Conservation (phyloP, 2,797 vertebrate species). For the Squalus acanthias region DNA sequence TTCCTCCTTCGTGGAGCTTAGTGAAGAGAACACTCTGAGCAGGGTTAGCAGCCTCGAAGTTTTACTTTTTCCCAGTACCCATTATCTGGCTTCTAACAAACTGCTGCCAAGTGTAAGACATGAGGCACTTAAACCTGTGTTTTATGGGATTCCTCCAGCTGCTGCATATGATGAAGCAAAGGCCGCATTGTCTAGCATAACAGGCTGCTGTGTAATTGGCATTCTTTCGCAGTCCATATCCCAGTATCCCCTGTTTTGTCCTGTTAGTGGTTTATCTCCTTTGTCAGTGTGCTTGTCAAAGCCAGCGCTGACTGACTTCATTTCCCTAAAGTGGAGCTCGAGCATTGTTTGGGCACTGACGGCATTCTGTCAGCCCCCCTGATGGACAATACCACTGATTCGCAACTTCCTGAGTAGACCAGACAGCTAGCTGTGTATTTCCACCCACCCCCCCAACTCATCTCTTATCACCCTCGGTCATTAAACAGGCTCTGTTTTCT, state of each 20-base stretch:
- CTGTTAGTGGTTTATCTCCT: constrained; percentile 53
- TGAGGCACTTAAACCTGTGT: not conserved
- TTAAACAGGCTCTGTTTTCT: constrained; percentile 52
- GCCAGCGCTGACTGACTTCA: constrained; percentile 56
- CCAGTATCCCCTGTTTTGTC: constrained; percentile 47
- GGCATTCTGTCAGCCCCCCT: constrained; percentile 59
- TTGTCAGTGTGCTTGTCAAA: constrained; percentile 48
- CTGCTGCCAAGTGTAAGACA: not conserved
- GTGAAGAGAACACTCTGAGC: constrained; percentile 59
- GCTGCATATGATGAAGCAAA: not conserved
- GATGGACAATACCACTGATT: constrained; percentile 72
- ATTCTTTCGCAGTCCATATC: constrained; percentile 21
- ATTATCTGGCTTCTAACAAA: not conserved
- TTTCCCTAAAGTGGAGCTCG: constrained; percentile 58
- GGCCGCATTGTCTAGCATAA: not conserved
- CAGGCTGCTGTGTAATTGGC: constrained; percentile 30
- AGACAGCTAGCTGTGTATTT: constrained; percentile 71
- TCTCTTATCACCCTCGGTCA: constrained; percentile 75
- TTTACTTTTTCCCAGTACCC: not conserved
- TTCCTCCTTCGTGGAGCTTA: constrained; percentile 61
- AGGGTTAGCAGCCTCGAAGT: constrained; percentile 42
- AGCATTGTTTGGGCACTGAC: constrained; percentile 70
- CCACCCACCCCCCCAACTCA: constrained; percentile 52
- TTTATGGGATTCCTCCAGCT: not conserved
- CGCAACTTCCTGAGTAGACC: constrained; percentile 79